These are phyloP conservation scores for Suricata suricatta DNA, from an alignment of 2,113 vertebrate species.

Conservation along the genomic window DNA sequence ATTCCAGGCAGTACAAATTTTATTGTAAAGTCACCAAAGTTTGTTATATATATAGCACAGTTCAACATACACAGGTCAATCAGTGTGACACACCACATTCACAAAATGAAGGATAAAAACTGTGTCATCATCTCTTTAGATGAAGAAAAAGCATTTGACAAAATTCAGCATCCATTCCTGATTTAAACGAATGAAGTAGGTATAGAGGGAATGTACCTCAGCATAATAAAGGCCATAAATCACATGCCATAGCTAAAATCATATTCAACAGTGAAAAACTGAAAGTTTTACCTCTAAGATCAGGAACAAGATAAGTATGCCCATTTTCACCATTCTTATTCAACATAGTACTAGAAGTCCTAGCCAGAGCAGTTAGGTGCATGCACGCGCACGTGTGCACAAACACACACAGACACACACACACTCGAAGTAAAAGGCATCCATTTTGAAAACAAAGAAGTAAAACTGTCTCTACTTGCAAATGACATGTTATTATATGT, in stretches of 20 bases:
- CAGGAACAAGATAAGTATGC: not conserved
- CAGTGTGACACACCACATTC: not conserved
- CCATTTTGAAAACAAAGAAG: not conserved
- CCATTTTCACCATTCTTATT: not conserved
- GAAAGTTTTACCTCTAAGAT: not conserved
- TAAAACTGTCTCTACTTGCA: not conserved
- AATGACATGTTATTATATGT: not conserved
- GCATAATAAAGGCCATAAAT: not conserved
- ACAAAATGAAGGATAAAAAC: not conserved
- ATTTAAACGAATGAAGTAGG: not conserved
- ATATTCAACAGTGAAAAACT: not conserved
- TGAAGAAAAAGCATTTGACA: not conserved
- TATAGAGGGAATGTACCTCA: not conserved
- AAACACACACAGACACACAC: too few species aligned
- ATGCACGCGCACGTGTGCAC: too few species aligned
- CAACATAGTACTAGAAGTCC: not conserved
- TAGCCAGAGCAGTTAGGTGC: not conserved
- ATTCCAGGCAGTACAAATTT: not conserved
- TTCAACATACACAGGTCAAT: not conserved
- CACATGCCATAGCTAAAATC: not conserved
- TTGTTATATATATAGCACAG: not conserved
- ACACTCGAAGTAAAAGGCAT: not conserved
- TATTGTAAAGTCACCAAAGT: not conserved
- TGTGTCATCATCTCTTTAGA: not conserved
- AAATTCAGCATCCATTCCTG: not conserved